A percentile compares a stretch with the other conserved stretches of the same genome.
phyloP scores from a whole-genome alignment of 2,888 invertebrate species.

The Altica lythri region DNA sequence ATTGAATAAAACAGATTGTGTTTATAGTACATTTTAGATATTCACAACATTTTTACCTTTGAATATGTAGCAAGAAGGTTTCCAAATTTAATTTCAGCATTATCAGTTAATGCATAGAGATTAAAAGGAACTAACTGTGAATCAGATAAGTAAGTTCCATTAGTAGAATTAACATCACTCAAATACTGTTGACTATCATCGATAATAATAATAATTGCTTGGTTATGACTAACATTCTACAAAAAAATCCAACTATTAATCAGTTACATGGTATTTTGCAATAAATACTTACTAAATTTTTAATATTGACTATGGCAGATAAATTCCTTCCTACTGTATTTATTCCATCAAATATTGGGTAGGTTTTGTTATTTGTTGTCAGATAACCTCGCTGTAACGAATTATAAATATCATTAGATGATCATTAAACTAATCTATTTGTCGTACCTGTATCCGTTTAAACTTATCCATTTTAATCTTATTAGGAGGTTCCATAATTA shows the following conservation, averaged over 20 bases:
- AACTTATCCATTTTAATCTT: constrained; percentile 23
- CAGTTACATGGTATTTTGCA: neutral
- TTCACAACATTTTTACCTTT: constrained; percentile 31
- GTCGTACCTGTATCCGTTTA: constrained; percentile 28
- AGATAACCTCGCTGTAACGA: constrained; percentile 36
- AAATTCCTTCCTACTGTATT: constrained; percentile 52
- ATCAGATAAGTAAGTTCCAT: constrained; percentile 48
- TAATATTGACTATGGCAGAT: constrained; percentile 49
- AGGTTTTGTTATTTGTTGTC: constrained; percentile 27
- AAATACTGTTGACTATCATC: constrained; percentile 48
- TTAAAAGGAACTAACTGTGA: constrained; percentile 44
- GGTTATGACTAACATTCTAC: constrained; percentile 53
- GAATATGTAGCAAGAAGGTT: constrained; percentile 40
- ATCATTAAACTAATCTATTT: constrained; percentile 1
- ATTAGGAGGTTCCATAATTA: constrained; percentile 13
- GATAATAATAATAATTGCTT: constrained; percentile 51
- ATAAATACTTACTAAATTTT: constrained; percentile 48
- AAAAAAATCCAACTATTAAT: constrained; percentile 21
- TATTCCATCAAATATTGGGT: constrained; percentile 45
- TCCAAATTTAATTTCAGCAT: constrained; percentile 45
- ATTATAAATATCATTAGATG: too few relatives aligned
- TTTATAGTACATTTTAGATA: too few relatives aligned
- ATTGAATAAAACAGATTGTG: too few relatives aligned
- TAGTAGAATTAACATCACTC: constrained; percentile 52
- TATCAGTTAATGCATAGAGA: constrained; percentile 46